Evolutionary conservation across 2,888 invertebrate genomes (phyloP), one percentile per base, ranked within the genome.

Genomic region (Nomada goodeniana): DNA sequence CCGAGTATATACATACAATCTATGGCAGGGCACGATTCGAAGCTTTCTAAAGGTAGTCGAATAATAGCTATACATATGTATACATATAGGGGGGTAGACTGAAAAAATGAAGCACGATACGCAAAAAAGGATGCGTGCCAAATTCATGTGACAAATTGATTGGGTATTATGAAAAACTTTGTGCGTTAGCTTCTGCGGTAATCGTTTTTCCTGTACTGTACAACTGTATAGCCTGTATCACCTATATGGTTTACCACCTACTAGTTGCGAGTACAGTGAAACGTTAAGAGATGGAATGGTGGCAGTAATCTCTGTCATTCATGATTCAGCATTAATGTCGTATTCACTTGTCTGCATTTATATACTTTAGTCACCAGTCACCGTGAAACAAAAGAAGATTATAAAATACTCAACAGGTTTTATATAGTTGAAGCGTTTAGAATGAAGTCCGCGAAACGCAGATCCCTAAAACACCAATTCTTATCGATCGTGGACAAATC

Each of bases 311-410:
- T 11, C 50, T 65, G 44, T 59, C 47, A 55, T 13, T 47, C 53
- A 9, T 69, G 69, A 81, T 47, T 81, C 47, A 73, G 73, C 68
- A 61, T 11, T 55, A 53, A 53, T 26, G 26, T 15, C 1, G 15
- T 20, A 42, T 26, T 13, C n/a, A 47, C 10, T 50, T 47, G 29
- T 4, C 13, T 13, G 53, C 20, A 10, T 53, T 26, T 20, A 13
- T 36, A 36, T 36, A 36, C 36, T 36, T 36, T 7, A 36, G 36
- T 36, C 50, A 52, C 60, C 7, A 57, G 36, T 20, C 23, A 23
- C 18, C 26, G 36, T n/a, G 1, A 68, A 53, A 15, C 18, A 7
- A 5, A 50, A 29, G n/a, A 11, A 9, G 15, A 15, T 44, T n/a
- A 23, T 2, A 50, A 26, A 15, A 15, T 42, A 23, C 15, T 44